These are phyloP conservation scores for Pangasius mekongensis DNA, from an alignment of 2,797 vertebrate species.

Conservation along the genomic window DNA sequence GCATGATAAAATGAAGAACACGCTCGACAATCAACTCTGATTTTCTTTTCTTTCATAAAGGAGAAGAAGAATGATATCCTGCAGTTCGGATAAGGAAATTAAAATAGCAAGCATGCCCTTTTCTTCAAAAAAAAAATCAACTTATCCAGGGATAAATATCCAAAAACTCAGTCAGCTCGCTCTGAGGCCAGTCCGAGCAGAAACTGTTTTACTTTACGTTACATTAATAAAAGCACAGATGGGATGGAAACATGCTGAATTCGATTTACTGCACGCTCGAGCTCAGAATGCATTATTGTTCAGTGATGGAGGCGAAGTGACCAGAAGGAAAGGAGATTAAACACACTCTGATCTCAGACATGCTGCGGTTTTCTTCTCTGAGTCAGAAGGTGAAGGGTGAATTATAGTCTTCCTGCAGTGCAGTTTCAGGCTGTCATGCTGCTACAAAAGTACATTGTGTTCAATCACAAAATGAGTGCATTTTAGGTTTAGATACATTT, in stretches of 20 bases:
- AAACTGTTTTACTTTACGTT: background rate
- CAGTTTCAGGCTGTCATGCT: background rate
- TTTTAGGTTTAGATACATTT: background rate
- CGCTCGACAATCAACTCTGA: conserved; percentile 1
- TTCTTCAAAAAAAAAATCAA: background rate
- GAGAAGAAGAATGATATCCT: background rate
- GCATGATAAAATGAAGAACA: background rate
- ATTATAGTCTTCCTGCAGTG: conserved; percentile 14
- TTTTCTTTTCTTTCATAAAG: background rate
- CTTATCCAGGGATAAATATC: background rate
- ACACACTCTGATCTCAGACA: background rate
- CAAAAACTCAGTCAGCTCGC: background rate
- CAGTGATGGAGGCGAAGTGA: conserved; percentile 2
- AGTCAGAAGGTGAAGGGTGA: background rate
- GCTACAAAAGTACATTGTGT: background rate
- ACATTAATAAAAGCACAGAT: conserved; percentile 19
- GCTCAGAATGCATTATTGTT: background rate
- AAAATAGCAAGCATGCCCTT: background rate
- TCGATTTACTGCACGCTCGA: background rate
- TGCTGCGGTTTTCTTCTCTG: background rate
- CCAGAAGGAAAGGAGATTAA: background rate
- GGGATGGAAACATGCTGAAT: background rate
- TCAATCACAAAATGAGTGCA: conserved; percentile 4
- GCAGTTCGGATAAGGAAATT: background rate
- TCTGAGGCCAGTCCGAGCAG: background rate